Evolutionary conservation across 2,113 vertebrate species (phyloP).

Genomic region (Blennius ocellaris): DNA sequence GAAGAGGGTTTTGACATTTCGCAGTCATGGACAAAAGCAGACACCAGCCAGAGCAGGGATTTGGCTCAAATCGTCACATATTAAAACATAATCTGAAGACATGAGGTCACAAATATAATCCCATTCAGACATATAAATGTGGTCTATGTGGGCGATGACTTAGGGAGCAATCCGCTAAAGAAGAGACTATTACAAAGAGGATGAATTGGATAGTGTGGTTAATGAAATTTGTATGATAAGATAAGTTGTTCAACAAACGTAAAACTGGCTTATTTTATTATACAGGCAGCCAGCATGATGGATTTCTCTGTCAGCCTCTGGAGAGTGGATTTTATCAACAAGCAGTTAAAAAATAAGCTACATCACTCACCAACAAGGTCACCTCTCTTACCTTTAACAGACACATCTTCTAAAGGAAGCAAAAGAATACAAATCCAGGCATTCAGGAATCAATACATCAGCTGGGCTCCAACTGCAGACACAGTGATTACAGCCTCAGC

Average conservation of each 20-base stretch:
- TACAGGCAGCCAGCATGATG: background rate
- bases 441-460: slow-evolving; percentile 8
- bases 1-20: slow-evolving; percentile 15
- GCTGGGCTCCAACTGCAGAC: background rate
- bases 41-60: background rate
- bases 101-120: slow-evolving; percentile 34
- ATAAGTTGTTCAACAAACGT: too few relatives aligned
- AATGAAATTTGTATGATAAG: too few relatives aligned
- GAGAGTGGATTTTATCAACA: background rate
- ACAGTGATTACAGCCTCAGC: background rate
- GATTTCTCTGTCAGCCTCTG: background rate
- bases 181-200: background rate
- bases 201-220: too few relatives aligned
- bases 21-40: background rate
- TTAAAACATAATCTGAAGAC: slow-evolving; percentile 13
- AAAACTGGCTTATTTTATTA: background rate
- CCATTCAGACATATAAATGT: slow-evolving; percentile 5
- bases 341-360: background rate
- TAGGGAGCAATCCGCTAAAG: slow-evolving; percentile 4
- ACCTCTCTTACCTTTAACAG: slow-evolving; percentile 14
- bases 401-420: slow-evolving; percentile 1
- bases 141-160: background rate
- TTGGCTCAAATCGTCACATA: slow-evolving; percentile 3
- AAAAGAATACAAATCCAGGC: background rate
- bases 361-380: background rate